Evolutionary conservation across 2,888 invertebrate genomes (phyloP), one percentile per base, ranked within the genome.

Genomic region (Ectemnius cavifrons): DNA sequence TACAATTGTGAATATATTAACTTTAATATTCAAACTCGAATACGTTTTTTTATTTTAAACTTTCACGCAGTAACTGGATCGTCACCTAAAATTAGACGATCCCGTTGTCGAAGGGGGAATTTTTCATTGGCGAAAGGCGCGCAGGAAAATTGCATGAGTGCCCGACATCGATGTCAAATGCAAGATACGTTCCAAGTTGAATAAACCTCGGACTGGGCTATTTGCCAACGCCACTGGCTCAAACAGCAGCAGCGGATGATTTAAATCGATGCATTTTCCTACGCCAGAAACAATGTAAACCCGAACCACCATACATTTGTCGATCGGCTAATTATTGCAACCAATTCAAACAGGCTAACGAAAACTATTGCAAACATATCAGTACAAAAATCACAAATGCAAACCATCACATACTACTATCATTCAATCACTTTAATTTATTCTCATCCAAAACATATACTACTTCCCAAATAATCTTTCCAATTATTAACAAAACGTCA

Each of bases 161-260:
- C 62, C 62, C 56, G 67, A 62, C 67, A 60, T 56, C 57, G 66
- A 66, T 58, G 60, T 63, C 62, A 63, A 58, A 63, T 63, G 58
- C 45, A 58, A 47, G 66, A 45, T 52, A 59, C 63, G 63, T 49
- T 63, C 47, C 37, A 69, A 58, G 57, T 58, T 49, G 68, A 69
- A 69, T 47, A 69, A 69, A 69, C 68, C 46, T 57, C 45, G 58
- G 57, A 5, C 52, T 60, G 68, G 68, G 68, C 68, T 46, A 58
- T 47, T 56, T 69, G 68, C 68, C 68, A 69, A 63, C 62, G 49
- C 27, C 68, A 63, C 58, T 58, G 47, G 63, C 58, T 69, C 57
- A 63, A 58, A 63, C 68, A 58, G 58, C 62, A 49, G 23, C n/a
- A 45, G 57, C 61, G 67, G 62, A 67, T 67, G 62, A 67, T 67